phyloP scores from a whole-genome alignment of 1,140 invertebrate genomes.

The Argopecten irradians region DNA sequence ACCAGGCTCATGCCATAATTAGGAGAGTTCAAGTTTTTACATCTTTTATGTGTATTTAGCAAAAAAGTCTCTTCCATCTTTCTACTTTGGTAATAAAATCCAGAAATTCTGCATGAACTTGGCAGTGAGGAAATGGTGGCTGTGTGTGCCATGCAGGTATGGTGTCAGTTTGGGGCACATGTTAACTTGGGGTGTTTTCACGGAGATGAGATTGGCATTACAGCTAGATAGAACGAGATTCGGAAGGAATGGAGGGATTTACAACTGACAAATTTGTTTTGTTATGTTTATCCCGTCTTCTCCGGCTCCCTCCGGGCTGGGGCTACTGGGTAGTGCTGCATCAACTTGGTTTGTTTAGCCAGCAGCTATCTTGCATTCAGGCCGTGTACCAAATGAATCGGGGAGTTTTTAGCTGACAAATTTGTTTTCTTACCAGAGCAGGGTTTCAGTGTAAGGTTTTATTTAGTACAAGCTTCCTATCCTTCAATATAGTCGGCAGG shows the following conservation, averaged over 20 bases:
- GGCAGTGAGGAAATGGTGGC: slow-evolving; percentile 4
- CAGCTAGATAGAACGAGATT: slow-evolving; percentile 9
- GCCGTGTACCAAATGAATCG: neutral
- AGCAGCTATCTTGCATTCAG: neutral
- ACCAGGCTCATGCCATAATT: slow-evolving; percentile 20
- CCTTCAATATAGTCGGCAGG: slow-evolving; percentile 4
- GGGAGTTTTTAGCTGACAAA: slow-evolving; percentile 15
- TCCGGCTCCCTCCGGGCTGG: neutral
- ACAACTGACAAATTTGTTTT: slow-evolving; percentile 5
- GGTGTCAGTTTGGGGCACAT: neutral
- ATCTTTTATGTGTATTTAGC: neutral
- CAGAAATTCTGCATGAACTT: slow-evolving; percentile 18
- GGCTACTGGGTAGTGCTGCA: neutral
- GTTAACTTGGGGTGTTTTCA: neutral
- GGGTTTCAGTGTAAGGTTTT: neutral
- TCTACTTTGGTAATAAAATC: slow-evolving; percentile 2
- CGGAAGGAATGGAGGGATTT: neutral
- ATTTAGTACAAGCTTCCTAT: neutral
- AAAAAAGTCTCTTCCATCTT: neutral
- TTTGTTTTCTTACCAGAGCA: slow-evolving; percentile 17
- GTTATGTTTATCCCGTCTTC: too few relatives aligned
- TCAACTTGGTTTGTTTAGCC: neutral
- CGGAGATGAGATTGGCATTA: neutral
- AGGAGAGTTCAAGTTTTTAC: slow-evolving; percentile 10
- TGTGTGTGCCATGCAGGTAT: neutral